Conservation (phyloP, 2,888 invertebrate species). For the Hirtodrosophila duncani region DNA sequence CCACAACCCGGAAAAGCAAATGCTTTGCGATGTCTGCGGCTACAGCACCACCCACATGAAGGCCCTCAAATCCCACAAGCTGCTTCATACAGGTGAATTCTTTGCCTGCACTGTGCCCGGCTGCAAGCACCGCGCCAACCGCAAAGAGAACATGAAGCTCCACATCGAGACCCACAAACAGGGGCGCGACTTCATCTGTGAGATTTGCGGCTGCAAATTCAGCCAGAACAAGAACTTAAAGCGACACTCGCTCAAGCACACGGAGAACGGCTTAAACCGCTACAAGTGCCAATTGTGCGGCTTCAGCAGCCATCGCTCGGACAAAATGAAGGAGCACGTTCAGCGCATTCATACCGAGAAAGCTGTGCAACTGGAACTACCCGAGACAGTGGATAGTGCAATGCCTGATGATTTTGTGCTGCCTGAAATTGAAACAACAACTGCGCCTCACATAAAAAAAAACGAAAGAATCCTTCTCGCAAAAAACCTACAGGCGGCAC, state of each 20-base stretch:
- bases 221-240: conserved; percentile 80
- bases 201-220: conserved; percentile 81
- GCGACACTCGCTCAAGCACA: conserved; percentile 74
- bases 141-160: conserved; percentile 80
- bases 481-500: too few species aligned
- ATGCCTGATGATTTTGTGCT: conserved; percentile 68
- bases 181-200: conserved; percentile 81
- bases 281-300: conserved; percentile 79
- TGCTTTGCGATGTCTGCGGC: conserved; percentile 81
- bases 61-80: conserved; percentile 80
- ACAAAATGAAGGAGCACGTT: conserved; percentile 80
- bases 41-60: conserved; percentile 81
- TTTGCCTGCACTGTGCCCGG: conserved; percentile 79
- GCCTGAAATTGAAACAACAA: conserved; percentile 53
- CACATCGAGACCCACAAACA: conserved; percentile 80
- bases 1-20: conserved; percentile 79
- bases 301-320: conserved; percentile 79
- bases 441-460: too few species aligned
- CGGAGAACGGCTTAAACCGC: conserved; percentile 62
- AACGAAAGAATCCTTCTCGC: too few species aligned
- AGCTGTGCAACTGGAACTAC: conserved; percentile 72
- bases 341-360: conserved; percentile 75
- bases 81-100: conserved; percentile 79
- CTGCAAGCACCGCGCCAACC: conserved; percentile 79
- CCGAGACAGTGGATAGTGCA: conserved; percentile 74